phyloP scores from a whole-genome alignment of 53 echinoderm and acorn worm species.

The Stichopus horrens region DNA sequence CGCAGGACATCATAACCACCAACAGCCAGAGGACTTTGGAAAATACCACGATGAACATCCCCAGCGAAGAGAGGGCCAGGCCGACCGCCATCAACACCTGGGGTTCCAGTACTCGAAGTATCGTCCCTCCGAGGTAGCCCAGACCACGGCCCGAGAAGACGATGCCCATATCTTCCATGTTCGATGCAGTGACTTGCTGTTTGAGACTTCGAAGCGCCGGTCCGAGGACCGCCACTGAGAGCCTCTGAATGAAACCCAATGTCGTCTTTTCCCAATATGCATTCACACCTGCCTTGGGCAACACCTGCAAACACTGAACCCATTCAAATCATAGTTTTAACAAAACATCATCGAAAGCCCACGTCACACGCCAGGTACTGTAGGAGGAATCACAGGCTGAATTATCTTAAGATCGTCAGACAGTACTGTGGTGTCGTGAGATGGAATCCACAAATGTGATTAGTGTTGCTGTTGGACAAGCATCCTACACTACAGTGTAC shows the following conservation, averaged over 20 bases:
- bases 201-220: conserved; percentile 69
- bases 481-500: too few species aligned
- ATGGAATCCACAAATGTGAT: too few species aligned
- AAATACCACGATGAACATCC: conserved; percentile 56
- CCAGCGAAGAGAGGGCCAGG: conserved; percentile 56
- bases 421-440: too few species aligned
- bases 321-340: too few species aligned
- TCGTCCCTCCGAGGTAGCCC: conserved; percentile 75
- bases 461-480: too few species aligned
- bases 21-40: conserved; percentile 43
- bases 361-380: too few species aligned
- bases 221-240: conserved; percentile 75
- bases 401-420: too few species aligned
- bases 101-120: conserved; percentile 67
- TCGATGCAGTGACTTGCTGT: conserved; percentile 44
- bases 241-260: conserved; percentile 48
- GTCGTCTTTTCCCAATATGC: too few species aligned
- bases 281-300: too few species aligned
- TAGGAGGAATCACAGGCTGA: too few species aligned
- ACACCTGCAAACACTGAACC: too few species aligned
- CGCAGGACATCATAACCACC: conserved; percentile 46
- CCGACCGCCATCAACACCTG: conserved; percentile 55
- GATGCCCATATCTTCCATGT: conserved; percentile 57
- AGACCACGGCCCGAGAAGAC: conserved; percentile 78
- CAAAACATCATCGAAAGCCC: too few species aligned